Evolutionary conservation across 2,797 vertebrate species (phyloP).

Genomic region (Pantherophis vulpinus): DNA sequence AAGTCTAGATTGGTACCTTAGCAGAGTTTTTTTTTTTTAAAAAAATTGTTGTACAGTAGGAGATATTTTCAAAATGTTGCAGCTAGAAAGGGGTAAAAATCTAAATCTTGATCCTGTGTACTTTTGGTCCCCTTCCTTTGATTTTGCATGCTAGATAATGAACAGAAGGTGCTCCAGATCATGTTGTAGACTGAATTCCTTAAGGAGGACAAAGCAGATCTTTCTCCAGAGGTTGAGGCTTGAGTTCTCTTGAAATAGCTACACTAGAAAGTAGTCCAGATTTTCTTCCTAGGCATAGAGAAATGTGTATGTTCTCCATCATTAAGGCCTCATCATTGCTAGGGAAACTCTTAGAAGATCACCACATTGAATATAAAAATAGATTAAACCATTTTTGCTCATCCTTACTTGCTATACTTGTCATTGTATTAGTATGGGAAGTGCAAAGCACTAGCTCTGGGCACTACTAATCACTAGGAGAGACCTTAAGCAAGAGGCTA

Average conservation of each 20-base stretch:
- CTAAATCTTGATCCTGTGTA: background rate
- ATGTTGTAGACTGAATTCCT: background rate
- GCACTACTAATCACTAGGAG: background rate
- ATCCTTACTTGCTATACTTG: background rate
- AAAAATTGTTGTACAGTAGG: background rate
- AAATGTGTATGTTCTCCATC: background rate
- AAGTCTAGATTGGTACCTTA: background rate
- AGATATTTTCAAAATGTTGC: background rate
- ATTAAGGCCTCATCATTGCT: background rate
- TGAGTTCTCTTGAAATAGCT: background rate
- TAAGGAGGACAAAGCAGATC: background rate
- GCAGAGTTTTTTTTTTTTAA: background rate
- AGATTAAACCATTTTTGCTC: background rate
- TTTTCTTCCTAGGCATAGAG: background rate
- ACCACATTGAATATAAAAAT: background rate
- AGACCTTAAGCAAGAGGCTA: background rate
- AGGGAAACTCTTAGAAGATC: background rate
- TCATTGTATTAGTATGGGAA: background rate
- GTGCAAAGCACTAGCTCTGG: background rate
- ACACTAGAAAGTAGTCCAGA: background rate
- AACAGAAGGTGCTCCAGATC: background rate
- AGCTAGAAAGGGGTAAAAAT: background rate
- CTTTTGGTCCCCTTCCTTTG: background rate
- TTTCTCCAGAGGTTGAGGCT: background rate
- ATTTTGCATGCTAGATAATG: background rate